These are phyloP conservation scores for Chymomyza caudatula DNA, from an alignment of 2,888 invertebrate genomes.

Conservation along the genomic window DNA sequence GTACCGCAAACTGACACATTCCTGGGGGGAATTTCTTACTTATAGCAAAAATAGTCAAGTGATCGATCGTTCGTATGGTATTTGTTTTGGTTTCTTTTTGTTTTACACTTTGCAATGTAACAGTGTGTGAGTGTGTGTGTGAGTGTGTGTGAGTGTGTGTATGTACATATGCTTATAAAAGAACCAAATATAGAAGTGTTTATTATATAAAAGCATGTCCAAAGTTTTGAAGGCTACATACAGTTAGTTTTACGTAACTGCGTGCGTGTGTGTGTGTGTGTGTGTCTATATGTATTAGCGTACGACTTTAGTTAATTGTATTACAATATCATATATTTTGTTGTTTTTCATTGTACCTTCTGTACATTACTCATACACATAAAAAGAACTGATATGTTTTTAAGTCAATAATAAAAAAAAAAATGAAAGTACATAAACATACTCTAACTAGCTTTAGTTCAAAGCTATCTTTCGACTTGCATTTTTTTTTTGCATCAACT, in stretches of 20 bases:
- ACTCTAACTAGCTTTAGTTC: constrained; percentile 1
- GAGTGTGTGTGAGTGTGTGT: constrained; percentile 39
- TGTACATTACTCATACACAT: constrained; percentile 49
- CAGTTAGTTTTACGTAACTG: not conserved
- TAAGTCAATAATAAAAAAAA: constrained; percentile 61
- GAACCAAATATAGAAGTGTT: not conserved
- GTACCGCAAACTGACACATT: constrained; percentile 65
- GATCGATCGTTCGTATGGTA: constrained; percentile 61
- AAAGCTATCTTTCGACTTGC: constrained; percentile 3
- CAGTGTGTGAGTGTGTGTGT: constrained; percentile 43
- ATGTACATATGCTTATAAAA: constrained; percentile 9
- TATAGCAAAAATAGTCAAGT: constrained; percentile 73
- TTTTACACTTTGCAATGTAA: not conserved
- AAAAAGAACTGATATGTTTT: constrained; percentile 72
- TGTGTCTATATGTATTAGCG: constrained; percentile 1
- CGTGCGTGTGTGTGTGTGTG: constrained; percentile 34
- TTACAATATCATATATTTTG: constrained; percentile 28
- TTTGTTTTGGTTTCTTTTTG: not conserved
- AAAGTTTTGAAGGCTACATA: not conserved
- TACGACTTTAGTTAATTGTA: constrained; percentile 17
- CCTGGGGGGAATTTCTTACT: constrained; percentile 72
- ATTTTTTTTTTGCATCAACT: constrained; percentile 25
- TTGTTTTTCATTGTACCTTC: constrained; percentile 1
- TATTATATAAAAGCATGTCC: not conserved
- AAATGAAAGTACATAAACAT: constrained; percentile 7